These are phyloP conservation scores for Pyrocephalus nanus DNA, from an alignment of 2,797 vertebrate genomes.

Conservation along the genomic window DNA sequence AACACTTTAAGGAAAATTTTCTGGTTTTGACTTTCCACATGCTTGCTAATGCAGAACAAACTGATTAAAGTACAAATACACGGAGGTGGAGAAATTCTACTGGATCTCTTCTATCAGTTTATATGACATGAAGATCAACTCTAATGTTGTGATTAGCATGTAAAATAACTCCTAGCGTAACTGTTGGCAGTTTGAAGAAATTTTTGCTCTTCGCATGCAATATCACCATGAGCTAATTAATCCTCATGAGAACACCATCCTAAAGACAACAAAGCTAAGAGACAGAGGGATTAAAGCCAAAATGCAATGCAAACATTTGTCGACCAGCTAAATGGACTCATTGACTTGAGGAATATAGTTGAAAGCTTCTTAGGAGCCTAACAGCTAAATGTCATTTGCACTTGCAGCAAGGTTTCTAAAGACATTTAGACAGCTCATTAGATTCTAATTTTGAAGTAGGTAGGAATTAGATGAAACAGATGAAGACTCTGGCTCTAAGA, in stretches of 20 bases:
- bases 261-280: background rate
- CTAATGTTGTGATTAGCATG: background rate
- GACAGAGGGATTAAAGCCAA: background rate
- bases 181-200: background rate
- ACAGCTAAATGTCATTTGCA: background rate
- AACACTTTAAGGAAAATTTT: background rate
- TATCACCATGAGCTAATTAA: background rate
- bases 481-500: background rate
- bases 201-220: accelerated
- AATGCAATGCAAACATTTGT: background rate
- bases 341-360: background rate
- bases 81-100: background rate
- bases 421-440: background rate
- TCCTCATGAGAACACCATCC: background rate
- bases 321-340: background rate
- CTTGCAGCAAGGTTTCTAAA: background rate
- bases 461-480: background rate
- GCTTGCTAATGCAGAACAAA: background rate
- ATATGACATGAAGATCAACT: background rate
- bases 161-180: background rate
- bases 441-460: background rate
- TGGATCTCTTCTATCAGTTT: background rate
- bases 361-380: background rate
- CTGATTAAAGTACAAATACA: background rate
- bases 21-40: background rate